Evolutionary conservation across 2,797 vertebrate species (phyloP).

Genomic region (Cirrhinus mrigala): DNA sequence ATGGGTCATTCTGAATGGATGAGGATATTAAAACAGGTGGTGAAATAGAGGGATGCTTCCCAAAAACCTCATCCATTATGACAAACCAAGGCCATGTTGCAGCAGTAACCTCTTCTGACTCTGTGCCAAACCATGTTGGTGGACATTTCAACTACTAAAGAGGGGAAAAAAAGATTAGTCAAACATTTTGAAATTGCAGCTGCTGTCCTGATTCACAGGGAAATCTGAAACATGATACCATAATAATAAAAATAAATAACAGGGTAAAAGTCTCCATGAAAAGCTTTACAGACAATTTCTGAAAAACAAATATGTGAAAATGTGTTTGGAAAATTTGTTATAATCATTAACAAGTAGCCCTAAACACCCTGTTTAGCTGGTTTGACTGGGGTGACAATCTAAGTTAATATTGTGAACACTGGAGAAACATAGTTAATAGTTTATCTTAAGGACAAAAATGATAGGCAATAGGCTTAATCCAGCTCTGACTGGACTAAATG

Average conservation of each 20-base stretch:
- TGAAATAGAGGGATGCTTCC: background rate
- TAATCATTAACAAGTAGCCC: too few species aligned
- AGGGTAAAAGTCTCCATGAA: background rate
- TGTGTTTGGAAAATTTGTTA: too few species aligned
- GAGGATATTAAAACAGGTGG: background rate
- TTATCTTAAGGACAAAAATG: background rate
- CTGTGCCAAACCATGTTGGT: background rate
- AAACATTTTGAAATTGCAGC: background rate
- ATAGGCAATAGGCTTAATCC: background rate
- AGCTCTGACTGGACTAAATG: background rate
- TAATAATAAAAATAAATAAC: background rate
- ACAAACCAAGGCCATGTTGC: background rate
- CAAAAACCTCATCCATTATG: background rate
- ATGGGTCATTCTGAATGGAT: background rate
- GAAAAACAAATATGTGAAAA: background rate
- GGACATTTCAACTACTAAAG: background rate
- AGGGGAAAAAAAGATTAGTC: background rate
- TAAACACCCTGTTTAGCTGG: too few species aligned
- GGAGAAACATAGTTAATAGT: background rate
- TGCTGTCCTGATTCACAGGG: background rate
- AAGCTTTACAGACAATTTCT: background rate
- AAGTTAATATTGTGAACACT: background rate
- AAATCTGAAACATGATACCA: background rate
- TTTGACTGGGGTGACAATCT: too few species aligned
- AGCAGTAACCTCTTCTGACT: background rate